A percentile compares a stretch with the other conserved stretches of the same genome.
These are phyloP conservation scores for Propithecus deckenii DNA, from an alignment of 2,797 vertebrate genomes.

Conservation along the genomic window DNA sequence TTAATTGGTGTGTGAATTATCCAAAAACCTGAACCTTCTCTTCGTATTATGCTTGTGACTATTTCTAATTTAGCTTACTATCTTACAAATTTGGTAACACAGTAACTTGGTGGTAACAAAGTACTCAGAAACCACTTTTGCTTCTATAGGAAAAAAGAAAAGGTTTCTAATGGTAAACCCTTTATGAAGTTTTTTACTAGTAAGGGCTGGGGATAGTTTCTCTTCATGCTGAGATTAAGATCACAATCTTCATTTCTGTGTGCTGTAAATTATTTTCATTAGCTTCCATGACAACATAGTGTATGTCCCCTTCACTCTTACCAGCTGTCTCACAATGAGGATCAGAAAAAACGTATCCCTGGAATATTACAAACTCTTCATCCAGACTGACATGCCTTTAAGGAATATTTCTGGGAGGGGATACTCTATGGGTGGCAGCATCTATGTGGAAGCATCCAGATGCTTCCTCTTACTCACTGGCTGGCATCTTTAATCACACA, in stretches of 20 bases:
- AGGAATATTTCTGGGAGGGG: neutral
- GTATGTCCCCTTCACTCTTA: neutral
- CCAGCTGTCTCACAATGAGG: neutral
- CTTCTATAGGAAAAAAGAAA: neutral
- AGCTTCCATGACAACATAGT: neutral
- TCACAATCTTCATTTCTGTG: neutral
- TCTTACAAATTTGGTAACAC: constrained; percentile 55
- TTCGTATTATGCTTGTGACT: constrained; percentile 60
- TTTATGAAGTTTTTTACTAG: constrained; percentile 1
- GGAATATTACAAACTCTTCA: neutral
- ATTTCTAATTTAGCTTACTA: constrained; percentile 59
- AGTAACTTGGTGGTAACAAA: constrained; percentile 56
- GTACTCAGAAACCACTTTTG: constrained; percentile 50
- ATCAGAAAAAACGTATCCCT: neutral
- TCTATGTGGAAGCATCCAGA: neutral
- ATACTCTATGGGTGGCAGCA: neutral
- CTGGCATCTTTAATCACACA: neutral
- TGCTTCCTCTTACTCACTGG: neutral
- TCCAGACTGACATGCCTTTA: neutral
- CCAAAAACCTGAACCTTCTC: constrained; percentile 72
- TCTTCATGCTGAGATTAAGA: constrained; percentile 22
- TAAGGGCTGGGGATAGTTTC: neutral
- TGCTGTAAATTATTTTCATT: neutral
- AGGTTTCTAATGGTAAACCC: neutral
- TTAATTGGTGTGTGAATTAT: constrained; percentile 78